Base-by-base conservation (phyloP, 2,113 vertebrate species). In the Nerophis ophidion region DNA sequence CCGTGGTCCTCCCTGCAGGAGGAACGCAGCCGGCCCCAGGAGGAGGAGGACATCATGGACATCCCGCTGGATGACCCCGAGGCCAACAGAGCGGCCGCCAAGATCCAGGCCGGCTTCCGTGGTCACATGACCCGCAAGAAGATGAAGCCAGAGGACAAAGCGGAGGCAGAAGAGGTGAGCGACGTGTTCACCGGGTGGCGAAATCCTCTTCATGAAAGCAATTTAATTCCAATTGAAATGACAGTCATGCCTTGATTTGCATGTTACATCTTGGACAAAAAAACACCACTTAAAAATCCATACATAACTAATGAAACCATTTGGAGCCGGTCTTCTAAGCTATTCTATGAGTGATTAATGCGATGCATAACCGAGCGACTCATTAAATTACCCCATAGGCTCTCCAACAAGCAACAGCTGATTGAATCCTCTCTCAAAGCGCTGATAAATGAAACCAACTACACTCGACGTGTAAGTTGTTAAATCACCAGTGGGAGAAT, bases 121-220 rank as follows among this genome's bases (percentile, higher is more conserved):
- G 96, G 96, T 71, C 95, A 99, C 81, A 99, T 99, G 96, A 98
- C 96, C 69, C 88, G 95, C 71, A 99, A 99, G 96, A 98, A 99
- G 94, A 95, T 98, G 88, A 99, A 98, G 87, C 89, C 89, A 6
- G 93, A 93, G 56, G 91, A 92, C 79, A 94, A 98, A 75, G 90
- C 93, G 1, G 79, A 91, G 16, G 79, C 89, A 35, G 93, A 94
- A 84, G 94, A 94, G 76, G 87, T 92, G 67, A 94, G 92, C 89
- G 93, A 92, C 66, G 82, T 80, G 49, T 82, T 73, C 67, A 63
- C 4, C 63, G 70, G 67, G 66, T 47, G 38, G 48, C 66, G 65
- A 74, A 67, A 74, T 68, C 56, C 48, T 33, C 9, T 34, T 60
- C 35, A 65, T 59, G 49, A 70, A 55, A 9, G 38, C 38, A 3